phyloP scores from a whole-genome alignment of 2,888 invertebrate species.

The Trissolcus brochymenae region DNA sequence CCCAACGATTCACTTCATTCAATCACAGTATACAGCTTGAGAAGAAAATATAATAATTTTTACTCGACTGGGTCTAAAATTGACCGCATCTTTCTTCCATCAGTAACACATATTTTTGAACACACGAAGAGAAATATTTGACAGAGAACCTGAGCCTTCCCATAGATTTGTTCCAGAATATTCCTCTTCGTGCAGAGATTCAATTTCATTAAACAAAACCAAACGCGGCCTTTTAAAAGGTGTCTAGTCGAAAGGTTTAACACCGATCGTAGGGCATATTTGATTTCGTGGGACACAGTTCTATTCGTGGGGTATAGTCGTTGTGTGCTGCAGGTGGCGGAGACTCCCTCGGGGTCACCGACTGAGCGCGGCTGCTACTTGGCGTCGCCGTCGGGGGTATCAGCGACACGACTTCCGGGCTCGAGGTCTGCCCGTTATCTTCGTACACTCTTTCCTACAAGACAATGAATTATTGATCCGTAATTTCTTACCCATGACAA shows the following conservation, averaged over 20 bases:
- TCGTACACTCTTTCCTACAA: constrained; percentile 73
- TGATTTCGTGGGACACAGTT: constrained; percentile 34
- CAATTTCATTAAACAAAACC: too few species aligned
- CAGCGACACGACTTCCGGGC: constrained; percentile 84
- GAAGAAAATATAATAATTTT: too few species aligned
- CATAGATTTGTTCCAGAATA: too few species aligned
- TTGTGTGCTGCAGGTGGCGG: constrained; percentile 74
- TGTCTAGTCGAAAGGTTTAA: neutral
- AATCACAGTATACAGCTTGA: constrained; percentile 26
- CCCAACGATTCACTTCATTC: constrained; percentile 20
- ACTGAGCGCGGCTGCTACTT: constrained; percentile 78
- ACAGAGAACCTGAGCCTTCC: too few species aligned
- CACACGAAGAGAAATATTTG: too few species aligned
- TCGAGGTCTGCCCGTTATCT: constrained; percentile 73
- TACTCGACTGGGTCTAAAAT: too few species aligned
- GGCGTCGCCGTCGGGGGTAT: constrained; percentile 81
- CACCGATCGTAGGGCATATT: constrained; percentile 1
- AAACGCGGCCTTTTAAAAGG: too few species aligned
- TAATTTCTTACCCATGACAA: constrained; percentile 35
- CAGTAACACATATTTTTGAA: too few species aligned
- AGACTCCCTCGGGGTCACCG: constrained; percentile 77
- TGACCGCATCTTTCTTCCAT: too few species aligned
- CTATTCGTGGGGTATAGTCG: constrained; percentile 50
- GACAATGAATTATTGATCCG: constrained; percentile 69
- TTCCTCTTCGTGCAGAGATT: too few species aligned